phyloP scores from a whole-genome alignment of 2,113 vertebrate genomes.

The Fukomys damarensis region DNA sequence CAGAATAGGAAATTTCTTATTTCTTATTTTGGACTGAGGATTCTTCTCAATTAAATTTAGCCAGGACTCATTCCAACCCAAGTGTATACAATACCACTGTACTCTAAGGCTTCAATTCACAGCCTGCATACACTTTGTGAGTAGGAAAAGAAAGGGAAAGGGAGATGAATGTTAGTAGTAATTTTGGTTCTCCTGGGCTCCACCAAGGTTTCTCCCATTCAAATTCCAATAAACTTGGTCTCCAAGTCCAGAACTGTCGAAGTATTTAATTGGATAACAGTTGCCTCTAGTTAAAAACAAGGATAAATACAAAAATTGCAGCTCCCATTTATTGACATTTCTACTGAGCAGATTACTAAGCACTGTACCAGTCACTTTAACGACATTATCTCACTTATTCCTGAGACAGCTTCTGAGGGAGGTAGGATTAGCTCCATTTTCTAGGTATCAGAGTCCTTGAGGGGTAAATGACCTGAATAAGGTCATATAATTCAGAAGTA shows the following conservation, averaged over 20 bases:
- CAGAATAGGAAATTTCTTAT: background rate
- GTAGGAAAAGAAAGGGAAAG: background rate
- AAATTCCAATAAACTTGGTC: background rate
- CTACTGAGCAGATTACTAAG: background rate
- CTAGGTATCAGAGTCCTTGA: background rate
- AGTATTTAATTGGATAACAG: background rate
- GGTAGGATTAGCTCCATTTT: background rate
- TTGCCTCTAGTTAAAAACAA: background rate
- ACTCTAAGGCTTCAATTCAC: background rate
- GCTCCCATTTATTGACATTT: background rate
- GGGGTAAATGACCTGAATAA: background rate
- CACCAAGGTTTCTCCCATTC: background rate
- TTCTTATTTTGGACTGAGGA: background rate
- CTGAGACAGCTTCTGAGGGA: background rate
- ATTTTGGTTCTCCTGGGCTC: background rate
- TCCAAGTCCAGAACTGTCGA: background rate
- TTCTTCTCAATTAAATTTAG: background rate
- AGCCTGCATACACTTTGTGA: background rate
- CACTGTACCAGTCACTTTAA: background rate
- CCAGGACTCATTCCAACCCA: background rate
- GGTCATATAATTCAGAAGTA: background rate
- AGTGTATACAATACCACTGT: background rate
- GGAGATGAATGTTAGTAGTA: background rate
- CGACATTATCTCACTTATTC: background rate
- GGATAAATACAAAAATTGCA: background rate